These are phyloP conservation scores for Stylophora pistillata DNA, from an alignment of 64 coral and sea anemone species.

Conservation along the genomic window DNA sequence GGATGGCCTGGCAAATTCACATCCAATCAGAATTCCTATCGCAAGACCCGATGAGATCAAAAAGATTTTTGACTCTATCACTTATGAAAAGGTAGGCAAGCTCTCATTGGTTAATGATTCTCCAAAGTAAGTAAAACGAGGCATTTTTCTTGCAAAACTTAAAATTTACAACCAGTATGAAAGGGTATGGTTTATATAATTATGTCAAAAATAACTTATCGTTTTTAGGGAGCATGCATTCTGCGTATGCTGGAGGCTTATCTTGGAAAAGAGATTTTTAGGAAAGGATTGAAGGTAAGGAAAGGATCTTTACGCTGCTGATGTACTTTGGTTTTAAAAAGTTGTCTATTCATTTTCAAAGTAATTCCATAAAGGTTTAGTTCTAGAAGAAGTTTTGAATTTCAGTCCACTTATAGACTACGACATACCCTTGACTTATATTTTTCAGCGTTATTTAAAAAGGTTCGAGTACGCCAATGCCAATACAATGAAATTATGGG, in stretches of 20 bases:
- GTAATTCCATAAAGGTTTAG: not conserved
- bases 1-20: constrained; percentile 70
- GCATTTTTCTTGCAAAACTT: too few species aligned
- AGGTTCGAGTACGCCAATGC: constrained; percentile 73
- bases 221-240: constrained; percentile 57
- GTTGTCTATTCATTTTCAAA: not conserved
- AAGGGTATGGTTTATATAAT: not conserved
- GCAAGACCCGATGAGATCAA: constrained; percentile 76
- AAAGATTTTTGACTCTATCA: constrained; percentile 81
- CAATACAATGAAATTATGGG: constrained; percentile 70
- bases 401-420: not conserved
- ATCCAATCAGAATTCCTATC: constrained; percentile 75
- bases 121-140: not conserved
- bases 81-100: constrained; percentile 80
- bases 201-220: not conserved
- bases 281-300: constrained; percentile 71
- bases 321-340: not conserved
- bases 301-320: not conserved
- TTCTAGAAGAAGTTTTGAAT: too few species aligned
- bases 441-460: constrained; percentile 69
- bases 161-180: not conserved
- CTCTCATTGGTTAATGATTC: not conserved
- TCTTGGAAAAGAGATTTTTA: constrained; percentile 61
- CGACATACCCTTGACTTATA: not conserved
- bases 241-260: constrained; percentile 68